Evolutionary conservation across 2,797 vertebrate genomes (phyloP), one percentile per base, ranked within the genome.

Genomic region (Melanotaenia maccullochi): DNA sequence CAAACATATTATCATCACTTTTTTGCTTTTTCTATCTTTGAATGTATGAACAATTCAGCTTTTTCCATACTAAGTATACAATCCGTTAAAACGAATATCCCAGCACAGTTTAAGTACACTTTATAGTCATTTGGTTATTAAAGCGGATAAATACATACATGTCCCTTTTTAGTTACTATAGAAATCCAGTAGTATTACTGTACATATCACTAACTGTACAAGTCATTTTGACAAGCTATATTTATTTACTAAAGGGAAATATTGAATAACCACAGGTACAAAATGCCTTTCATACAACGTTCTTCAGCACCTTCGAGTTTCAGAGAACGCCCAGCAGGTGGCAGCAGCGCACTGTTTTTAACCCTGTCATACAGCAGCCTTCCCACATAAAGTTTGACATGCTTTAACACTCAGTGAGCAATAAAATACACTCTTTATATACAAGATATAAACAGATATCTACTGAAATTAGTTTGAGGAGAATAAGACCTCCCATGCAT

Each of bases 261-360:
- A 44, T 1, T 22, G 60, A 68, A 16, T 1, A 59, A 40, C 32
- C 3, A 64, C 20, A 33, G 25, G 51, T 9, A 59, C 49, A 59
- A 7, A 0, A 65, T 66, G 16, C 3, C 6, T 60, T 33, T 66
- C 8, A 62, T 63, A 54, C 65, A 24, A 51, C 28, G 9, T 22
- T 56, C 68, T 60, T 28, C 20, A 66, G 4, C 71, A 40, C 52
- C 9, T 63, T 73, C 18, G 63, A 71, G 28, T 24, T 75, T 40
- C 40, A 64, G 40, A 36, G 60, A 76, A 76, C 69, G 47, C 40
- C 52, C 92, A 90, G 78, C 75, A 94, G 94, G 79, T 72, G 93
- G 93, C 90, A 93, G 92, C 89, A 89, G 59, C 14, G 54, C 67
- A 42, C 85, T 35, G 58, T 9, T 63, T 67, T 9, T 32, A 18